phyloP scores from a whole-genome alignment of 2,888 invertebrate species.

The Drosophila kanekoi region DNA sequence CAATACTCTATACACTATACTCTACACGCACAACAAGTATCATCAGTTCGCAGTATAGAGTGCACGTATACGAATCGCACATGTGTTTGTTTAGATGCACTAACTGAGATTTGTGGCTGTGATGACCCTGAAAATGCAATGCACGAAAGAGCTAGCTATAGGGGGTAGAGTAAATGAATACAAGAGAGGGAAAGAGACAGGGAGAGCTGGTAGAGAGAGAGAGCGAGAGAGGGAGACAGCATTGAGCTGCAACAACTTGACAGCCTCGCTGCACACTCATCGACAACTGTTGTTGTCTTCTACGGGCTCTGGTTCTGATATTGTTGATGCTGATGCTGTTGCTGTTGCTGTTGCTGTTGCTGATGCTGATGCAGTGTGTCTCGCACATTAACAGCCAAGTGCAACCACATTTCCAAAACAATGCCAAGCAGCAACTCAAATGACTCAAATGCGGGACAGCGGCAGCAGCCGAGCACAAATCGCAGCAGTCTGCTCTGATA shows the following conservation, averaged over 20 bases:
- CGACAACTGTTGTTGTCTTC: conserved; percentile 46
- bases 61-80: conserved; percentile 6
- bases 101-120: conserved; percentile 45
- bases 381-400: conserved; percentile 48
- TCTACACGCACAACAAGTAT: conserved; percentile 32
- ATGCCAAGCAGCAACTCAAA: conserved; percentile 72
- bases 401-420: conserved; percentile 80
- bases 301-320: conserved; percentile 21
- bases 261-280: conserved; percentile 65
- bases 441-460: conserved; percentile 54
- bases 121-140: conserved; percentile 69
- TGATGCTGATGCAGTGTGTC: conserved; percentile 13
- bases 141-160: conserved; percentile 41
- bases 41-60: conserved; percentile 10
- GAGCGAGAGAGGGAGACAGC: conserved; percentile 38
- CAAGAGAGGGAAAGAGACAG: conserved; percentile 24
- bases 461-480: not conserved
- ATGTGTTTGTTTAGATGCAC: conserved; percentile 68
- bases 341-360: conserved; percentile 7
- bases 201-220: conserved; percentile 15
- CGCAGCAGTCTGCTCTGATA: conserved; percentile 27
- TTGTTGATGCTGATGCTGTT: conserved; percentile 17
- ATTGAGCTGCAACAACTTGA: conserved; percentile 46
- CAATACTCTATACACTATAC: conserved; percentile 32
- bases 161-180: conserved; percentile 14